A percentile compares a stretch with the other conserved stretches of the same genome.
phyloP scores from a whole-genome alignment of 2,797 vertebrate species.

The Acanthurus leucopareius region DNA sequence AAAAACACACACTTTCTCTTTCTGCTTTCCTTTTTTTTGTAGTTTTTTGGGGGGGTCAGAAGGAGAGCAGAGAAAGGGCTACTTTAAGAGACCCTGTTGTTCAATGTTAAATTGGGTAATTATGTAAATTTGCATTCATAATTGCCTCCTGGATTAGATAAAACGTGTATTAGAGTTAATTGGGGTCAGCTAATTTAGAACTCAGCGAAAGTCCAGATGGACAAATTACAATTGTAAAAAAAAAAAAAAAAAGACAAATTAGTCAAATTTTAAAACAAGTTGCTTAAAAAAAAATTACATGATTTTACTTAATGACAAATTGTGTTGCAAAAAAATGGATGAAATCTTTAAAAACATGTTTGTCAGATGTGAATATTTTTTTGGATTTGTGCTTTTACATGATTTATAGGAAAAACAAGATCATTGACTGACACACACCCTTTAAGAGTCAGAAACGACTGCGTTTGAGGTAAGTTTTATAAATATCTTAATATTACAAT shows the following conservation, averaged over 20 bases:
- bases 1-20: slow-evolving; percentile 23
- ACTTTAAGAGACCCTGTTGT: slow-evolving; percentile 41
- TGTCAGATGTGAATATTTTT: not conserved
- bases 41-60: not conserved
- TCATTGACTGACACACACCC: no score
- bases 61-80: slow-evolving; percentile 3
- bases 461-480: not conserved
- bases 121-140: slow-evolving; percentile 45
- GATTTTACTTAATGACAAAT: slow-evolving; percentile 8
- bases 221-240: slow-evolving; percentile 16
- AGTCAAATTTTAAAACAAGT: slow-evolving; percentile 4
- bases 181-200: slow-evolving; percentile 35
- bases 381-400: not conserved
- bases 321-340: not conserved
- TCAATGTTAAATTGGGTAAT: slow-evolving; percentile 41
- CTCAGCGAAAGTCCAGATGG: slow-evolving; percentile 37
- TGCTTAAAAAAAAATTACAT: slow-evolving; percentile 1
- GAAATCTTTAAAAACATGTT: not conserved
- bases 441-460: not conserved
- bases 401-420: no score
- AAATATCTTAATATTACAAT: not conserved
- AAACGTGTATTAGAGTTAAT: slow-evolving; percentile 41
- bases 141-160: slow-evolving; percentile 41
- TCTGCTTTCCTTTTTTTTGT: slow-evolving; percentile 11
- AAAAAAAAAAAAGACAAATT: not conserved